Evolutionary conservation across 2,797 vertebrate genomes (phyloP).

Genomic region (Hypotaenidia okinawae): DNA sequence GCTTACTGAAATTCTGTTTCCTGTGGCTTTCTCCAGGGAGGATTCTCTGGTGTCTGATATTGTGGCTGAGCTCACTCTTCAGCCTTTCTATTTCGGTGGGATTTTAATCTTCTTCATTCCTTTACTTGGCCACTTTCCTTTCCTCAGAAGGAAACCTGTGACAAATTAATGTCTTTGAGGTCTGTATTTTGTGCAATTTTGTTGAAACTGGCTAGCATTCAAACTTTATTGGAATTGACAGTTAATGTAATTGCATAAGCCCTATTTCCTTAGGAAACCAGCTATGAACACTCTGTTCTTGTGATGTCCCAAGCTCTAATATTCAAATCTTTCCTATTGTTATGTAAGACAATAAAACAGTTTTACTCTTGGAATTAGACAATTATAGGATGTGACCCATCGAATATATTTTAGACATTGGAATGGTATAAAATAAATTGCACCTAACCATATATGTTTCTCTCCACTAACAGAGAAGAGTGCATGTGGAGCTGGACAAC

Average conservation of each 20-base stretch:
- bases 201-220: not conserved
- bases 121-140: not conserved
- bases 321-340: not conserved
- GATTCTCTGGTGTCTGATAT: not conserved
- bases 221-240: not conserved
- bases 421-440: not conserved
- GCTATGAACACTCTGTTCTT: not conserved
- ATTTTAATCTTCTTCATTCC: not conserved
- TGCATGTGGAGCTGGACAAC: not conserved
- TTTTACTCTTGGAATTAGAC: not conserved
- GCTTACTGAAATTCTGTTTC: not conserved
- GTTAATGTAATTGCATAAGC: not conserved
- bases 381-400: not conserved
- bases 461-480: not conserved
- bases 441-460: not conserved
- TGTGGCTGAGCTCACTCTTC: not conserved
- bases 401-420: not conserved
- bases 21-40: not conserved
- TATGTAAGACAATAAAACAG: not conserved
- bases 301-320: not conserved
- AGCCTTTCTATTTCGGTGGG: not conserved
- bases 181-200: not conserved
- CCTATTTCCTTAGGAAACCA: constrained; percentile 11
- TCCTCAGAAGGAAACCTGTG: not conserved
- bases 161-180: not conserved